phyloP scores from a whole-genome alignment of 2,888 invertebrate species.

The Panzeria rudis region DNA sequence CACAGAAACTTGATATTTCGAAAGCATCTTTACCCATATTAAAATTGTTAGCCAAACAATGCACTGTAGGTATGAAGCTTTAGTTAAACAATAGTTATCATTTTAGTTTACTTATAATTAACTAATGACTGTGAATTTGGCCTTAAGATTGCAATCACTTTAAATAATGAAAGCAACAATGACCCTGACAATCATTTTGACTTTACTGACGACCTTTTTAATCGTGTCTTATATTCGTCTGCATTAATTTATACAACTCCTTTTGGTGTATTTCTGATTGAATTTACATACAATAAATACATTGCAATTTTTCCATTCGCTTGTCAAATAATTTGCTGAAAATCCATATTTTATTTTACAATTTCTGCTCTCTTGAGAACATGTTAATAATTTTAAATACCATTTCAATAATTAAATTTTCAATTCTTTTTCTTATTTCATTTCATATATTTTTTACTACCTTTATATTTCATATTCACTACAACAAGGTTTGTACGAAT shows the following conservation, averaged over 20 bases:
- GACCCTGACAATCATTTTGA: not conserved
- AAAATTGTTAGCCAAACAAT: too few species aligned
- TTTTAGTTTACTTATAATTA: too few species aligned
- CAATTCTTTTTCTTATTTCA: conserved; percentile 8
- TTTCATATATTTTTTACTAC: conserved; percentile 10
- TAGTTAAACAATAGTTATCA: too few species aligned
- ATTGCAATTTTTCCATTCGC: not conserved
- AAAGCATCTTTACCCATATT: too few species aligned
- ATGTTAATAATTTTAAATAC: conserved; percentile 45
- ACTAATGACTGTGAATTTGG: too few species aligned
- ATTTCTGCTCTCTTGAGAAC: conserved; percentile 12
- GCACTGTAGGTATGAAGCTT: too few species aligned
- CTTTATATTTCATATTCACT: conserved; percentile 56
- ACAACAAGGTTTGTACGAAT: conserved; percentile 96
- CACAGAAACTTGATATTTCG: too few species aligned
- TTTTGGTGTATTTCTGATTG: not conserved
- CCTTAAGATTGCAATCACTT: not conserved
- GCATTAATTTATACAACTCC: not conserved
- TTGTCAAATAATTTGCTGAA: conserved; percentile 2
- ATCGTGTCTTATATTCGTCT: not conserved
- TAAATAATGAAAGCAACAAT: not conserved
- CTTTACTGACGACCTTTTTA: not conserved
- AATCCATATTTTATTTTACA: conserved; percentile 5
- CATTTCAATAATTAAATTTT: conserved; percentile 54
- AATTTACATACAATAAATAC: not conserved